Evolutionary conservation across 1,140 invertebrate species (phyloP).

Genomic region (Hormaphis cornu): DNA sequence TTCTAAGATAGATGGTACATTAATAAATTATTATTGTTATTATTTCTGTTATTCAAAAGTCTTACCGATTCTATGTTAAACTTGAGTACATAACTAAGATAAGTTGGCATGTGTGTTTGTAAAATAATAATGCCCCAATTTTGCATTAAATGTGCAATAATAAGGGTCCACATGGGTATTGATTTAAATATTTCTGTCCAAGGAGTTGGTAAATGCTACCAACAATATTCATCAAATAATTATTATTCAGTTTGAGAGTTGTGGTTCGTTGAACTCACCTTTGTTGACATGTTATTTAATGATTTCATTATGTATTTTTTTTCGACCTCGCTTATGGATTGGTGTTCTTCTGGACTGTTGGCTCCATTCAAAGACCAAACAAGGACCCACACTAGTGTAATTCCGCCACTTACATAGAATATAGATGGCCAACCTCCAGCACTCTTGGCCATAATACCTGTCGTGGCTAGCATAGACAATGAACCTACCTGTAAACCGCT

Average conservation of each 20-base stretch:
- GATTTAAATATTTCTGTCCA: conserved; percentile 38
- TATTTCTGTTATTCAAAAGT: no score
- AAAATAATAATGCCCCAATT: conserved; percentile 85
- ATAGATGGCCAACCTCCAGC: conserved; percentile 62
- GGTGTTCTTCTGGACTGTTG: conserved; percentile 54
- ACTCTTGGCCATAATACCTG: conserved; percentile 54
- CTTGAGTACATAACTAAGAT: conserved; percentile 70
- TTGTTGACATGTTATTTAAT: conserved; percentile 18
- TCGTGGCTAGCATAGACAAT: conserved; percentile 57
- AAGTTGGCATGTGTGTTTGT: conserved; percentile 81
- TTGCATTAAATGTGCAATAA: conserved; percentile 51
- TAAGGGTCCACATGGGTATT: conserved; percentile 51
- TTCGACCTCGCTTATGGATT: conserved; percentile 52
- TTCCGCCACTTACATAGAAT: conserved; percentile 63
- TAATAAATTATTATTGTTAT: no score
- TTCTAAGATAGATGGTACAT: no score
- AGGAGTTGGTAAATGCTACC: conserved; percentile 35
- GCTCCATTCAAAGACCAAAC: conserved; percentile 55
- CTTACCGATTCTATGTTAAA: conserved; percentile 57
- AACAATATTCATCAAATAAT: not conserved
- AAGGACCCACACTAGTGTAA: conserved; percentile 52
- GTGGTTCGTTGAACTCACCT: not conserved
- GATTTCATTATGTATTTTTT: conserved; percentile 38
- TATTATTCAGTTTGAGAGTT: not conserved
- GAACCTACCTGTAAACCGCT: conserved; percentile 48